Base-by-base conservation (phyloP, 2,888 invertebrate genomes). In the Dioctria rufipes region DNA sequence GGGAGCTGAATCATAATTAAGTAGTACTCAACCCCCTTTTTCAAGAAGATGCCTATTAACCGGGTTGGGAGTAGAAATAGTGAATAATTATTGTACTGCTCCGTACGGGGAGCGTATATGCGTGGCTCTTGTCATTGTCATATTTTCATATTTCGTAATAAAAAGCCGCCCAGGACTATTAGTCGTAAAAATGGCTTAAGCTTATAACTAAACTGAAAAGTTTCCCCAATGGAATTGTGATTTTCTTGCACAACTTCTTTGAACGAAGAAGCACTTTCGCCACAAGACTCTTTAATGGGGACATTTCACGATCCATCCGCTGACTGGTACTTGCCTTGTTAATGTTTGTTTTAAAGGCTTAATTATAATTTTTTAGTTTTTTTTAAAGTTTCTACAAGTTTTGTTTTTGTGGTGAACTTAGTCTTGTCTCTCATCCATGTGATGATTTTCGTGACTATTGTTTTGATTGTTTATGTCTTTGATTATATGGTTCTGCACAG, bases 221-320 rank as follows among this genome's bases (percentile, higher is more conserved):
- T 13, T n/a, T 43, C 66, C 66, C n/a, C 13, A 66, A 40, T 61
- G 49, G 39, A 46, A 63, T 39, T 11, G 25, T 25, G 49, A 63
- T 46, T 77, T 77, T 77, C 77, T 63, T 61, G 77, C 63, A 77
- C 43, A 63, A 61, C 51, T 77, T 49, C 77, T 46, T 61, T 2
- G 25, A 25, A 25, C 25, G 25, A 25, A 25, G 25, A 42, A 61
- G 39, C 63, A 39, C 8, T 63, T 63, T 61, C 40, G 25, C 25
- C 8, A 6, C 37, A 13, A 40, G 49, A 49, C 63, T 63, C 77
- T 63, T 6, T 77, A 77, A 77, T 77, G 63, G 77, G 63, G 63
- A 77, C 77, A 77, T 77, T 77, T 77, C 77, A 77, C 77, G 77
- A 77, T 77, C 77, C 77, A 77, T 77, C 63, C 77, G 13, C 63